Percentiles rank a stretch among this genome's conserved stretches.
phyloP scores from a whole-genome alignment of 2,888 invertebrate species.

The Pachydiplax longipennis region DNA sequence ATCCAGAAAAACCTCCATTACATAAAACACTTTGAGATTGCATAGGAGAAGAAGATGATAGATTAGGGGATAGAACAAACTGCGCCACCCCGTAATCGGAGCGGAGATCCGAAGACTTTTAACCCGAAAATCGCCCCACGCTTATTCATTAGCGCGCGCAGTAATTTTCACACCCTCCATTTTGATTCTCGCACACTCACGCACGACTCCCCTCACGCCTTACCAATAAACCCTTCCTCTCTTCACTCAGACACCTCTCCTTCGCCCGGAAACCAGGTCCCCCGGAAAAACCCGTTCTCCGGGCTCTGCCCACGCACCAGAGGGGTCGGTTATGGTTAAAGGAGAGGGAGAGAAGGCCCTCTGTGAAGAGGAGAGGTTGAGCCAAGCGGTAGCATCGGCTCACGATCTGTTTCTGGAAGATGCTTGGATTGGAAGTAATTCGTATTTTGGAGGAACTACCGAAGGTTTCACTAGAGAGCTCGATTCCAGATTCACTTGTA shows the following conservation, averaged over 20 bases:
- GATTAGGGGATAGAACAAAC: neutral
- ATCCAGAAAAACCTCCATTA: neutral
- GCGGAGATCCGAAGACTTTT: neutral
- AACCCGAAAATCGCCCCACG: neutral
- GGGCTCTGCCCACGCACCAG: neutral
- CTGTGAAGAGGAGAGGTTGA: too few relatives aligned
- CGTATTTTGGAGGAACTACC: too few relatives aligned
- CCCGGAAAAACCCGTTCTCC: neutral
- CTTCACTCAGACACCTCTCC: neutral
- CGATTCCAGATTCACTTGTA: too few relatives aligned
- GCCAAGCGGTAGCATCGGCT: too few relatives aligned
- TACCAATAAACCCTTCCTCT: neutral
- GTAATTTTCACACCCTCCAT: neutral
- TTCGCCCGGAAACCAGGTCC: neutral
- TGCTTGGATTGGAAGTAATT: too few relatives aligned
- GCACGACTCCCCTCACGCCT: neutral
- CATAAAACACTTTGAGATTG: neutral
- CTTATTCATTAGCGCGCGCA: neutral
- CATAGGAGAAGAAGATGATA: neutral
- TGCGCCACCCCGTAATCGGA: neutral
- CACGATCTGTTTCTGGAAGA: too few relatives aligned
- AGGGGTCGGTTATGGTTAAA: too few relatives aligned
- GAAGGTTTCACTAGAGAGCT: too few relatives aligned
- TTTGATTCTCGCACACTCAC: neutral
- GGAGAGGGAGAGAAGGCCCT: neutral